Percentiles rank a stretch among this genome's conserved stretches.
phyloP scores from a whole-genome alignment of 1,140 invertebrate genomes.

The Drosophila nebulosa region DNA sequence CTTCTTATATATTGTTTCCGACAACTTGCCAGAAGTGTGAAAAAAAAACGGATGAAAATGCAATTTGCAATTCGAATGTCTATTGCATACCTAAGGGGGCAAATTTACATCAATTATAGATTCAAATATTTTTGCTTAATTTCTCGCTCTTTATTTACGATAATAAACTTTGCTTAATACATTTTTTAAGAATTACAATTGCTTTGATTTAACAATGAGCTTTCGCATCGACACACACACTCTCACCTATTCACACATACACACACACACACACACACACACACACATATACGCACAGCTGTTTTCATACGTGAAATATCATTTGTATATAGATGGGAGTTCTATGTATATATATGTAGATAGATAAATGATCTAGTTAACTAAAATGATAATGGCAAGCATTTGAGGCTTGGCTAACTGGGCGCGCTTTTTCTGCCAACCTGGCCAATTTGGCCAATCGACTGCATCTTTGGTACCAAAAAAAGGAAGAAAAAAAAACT shows the following conservation, averaged over 20 bases:
- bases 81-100: no score
- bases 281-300: background rate
- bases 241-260: background rate
- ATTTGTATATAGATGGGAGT: background rate
- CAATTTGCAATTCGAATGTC: no score
- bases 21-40: no score
- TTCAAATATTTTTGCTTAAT: background rate
- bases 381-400: constrained; percentile 30
- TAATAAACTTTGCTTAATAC: background rate
- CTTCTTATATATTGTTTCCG: no score
- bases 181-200: constrained; percentile 8
- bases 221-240: background rate
- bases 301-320: constrained; percentile 1
- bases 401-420: constrained; percentile 17
- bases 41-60: no score
- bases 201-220: constrained; percentile 32
- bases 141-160: background rate
- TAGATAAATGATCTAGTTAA: constrained; percentile 10
- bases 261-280: background rate
- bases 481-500: constrained; percentile 11
- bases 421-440: background rate
- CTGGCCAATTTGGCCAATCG: no score
- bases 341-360: no score
- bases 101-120: no score
- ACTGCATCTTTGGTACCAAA: constrained; percentile 51